These are phyloP conservation scores for Mythimna impura DNA, from an alignment of 2,888 invertebrate species.

Conservation along the genomic window DNA sequence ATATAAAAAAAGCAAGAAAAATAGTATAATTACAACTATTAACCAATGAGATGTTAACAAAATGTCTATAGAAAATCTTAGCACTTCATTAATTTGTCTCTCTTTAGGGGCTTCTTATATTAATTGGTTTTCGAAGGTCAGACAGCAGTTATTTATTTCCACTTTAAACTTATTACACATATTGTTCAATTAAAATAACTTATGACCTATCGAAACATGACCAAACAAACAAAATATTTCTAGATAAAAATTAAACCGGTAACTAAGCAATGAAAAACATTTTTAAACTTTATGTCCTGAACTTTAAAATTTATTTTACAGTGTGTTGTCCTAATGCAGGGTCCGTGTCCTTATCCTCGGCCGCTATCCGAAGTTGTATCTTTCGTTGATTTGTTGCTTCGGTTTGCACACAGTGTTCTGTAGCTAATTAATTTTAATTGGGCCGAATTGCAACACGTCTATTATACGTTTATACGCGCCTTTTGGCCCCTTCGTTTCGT, in stretches of 20 bases:
- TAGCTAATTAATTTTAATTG: constrained; percentile 90
- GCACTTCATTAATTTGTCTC: constrained; percentile 8
- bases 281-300: constrained; percentile 65
- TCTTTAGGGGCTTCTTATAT: constrained; percentile 14
- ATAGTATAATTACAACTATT: no score
- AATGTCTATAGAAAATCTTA: neutral
- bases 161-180: constrained; percentile 18
- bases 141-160: constrained; percentile 5
- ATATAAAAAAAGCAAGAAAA: no score
- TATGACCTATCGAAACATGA: constrained; percentile 40
- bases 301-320: constrained; percentile 70
- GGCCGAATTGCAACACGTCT: constrained; percentile 78
- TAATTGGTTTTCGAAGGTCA: constrained; percentile 24
- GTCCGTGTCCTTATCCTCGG: constrained; percentile 78
- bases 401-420: constrained; percentile 84
- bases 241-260: constrained; percentile 42
- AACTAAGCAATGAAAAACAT: constrained; percentile 40
- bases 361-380: constrained; percentile 83
- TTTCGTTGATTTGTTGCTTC: constrained; percentile 87
- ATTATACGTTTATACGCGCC: constrained; percentile 74
- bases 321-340: constrained; percentile 64
- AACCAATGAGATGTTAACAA: no score
- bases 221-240: constrained; percentile 44
- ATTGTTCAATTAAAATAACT: constrained; percentile 39
- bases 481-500: constrained; percentile 71